phyloP scores from a whole-genome alignment of 2,888 invertebrate genomes.

The Priocnemis perturbator region DNA sequence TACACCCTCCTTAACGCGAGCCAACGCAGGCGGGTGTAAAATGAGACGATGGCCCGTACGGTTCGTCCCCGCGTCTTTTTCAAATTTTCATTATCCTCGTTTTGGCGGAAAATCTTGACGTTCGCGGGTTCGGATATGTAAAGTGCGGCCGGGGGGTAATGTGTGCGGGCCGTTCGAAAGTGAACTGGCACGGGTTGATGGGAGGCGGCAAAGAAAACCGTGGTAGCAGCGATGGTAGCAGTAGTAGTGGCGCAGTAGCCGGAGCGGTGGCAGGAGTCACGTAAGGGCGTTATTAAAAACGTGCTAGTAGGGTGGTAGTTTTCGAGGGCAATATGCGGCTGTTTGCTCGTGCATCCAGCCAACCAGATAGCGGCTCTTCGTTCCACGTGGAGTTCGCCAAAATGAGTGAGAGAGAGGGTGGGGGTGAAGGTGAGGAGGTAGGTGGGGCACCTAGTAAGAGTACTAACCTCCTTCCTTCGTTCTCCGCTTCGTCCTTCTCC shows the following conservation, averaged over 20 bases:
- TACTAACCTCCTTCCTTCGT: conserved; percentile 8
- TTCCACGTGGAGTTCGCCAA: conserved; percentile 17
- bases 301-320: conserved; percentile 61
- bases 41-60: neutral
- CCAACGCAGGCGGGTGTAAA: neutral
- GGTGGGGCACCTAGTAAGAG: neutral
- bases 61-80: neutral
- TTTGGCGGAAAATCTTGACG: too few species aligned
- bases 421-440: neutral
- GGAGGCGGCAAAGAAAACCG: neutral
- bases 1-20: too few species aligned
- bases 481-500: conserved; percentile 8
- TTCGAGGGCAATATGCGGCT: conserved; percentile 63
- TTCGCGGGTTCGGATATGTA: too few species aligned
- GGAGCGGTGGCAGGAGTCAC: conserved; percentile 47
- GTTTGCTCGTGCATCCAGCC: conserved; percentile 51
- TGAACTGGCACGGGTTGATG: conserved; percentile 30
- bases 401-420: neutral
- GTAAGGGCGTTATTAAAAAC: conserved; percentile 70
- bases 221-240: neutral
- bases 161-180: conserved; percentile 27
- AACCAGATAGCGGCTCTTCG: conserved; percentile 23
- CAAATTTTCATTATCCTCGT: neutral
- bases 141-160: neutral
- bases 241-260: too few species aligned